Conservation (phyloP, 92 coral and sea anemone genomes). For the Paramuricea clavata region DNA sequence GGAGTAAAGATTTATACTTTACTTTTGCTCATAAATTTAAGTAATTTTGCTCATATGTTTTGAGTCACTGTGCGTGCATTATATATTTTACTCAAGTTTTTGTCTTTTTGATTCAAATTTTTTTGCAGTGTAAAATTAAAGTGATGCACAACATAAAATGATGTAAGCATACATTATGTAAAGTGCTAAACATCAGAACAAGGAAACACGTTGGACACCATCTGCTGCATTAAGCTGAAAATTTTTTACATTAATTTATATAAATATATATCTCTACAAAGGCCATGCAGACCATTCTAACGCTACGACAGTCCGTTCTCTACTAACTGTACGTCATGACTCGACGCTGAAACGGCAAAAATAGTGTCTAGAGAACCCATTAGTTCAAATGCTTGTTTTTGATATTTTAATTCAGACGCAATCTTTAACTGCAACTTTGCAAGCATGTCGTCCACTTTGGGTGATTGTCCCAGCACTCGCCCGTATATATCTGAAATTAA, state of each 20-base stretch:
- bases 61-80: too few relatives aligned
- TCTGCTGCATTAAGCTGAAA: background rate
- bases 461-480: constrained; percentile 92
- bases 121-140: too few relatives aligned
- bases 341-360: constrained; percentile 75
- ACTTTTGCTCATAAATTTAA: too few relatives aligned
- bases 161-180: too few relatives aligned
- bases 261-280: background rate
- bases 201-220: too few relatives aligned
- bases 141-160: too few relatives aligned
- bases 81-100: too few relatives aligned
- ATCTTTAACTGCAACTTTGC: constrained; percentile 69
- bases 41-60: too few relatives aligned
- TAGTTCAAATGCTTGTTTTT: constrained; percentile 83
- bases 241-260: background rate
- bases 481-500: constrained; percentile 80
- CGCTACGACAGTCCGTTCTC: background rate
- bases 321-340: background rate
- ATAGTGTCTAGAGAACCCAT: constrained; percentile 91
- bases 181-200: too few relatives aligned
- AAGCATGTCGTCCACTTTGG: constrained; percentile 80
- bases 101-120: too few relatives aligned
- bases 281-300: background rate
- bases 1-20: too few relatives aligned
- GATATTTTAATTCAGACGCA: constrained; percentile 71